Evolutionary conservation across 2,888 invertebrate species (phyloP), one percentile per base, ranked within the genome.

Genomic region (Lamproptera curius): DNA sequence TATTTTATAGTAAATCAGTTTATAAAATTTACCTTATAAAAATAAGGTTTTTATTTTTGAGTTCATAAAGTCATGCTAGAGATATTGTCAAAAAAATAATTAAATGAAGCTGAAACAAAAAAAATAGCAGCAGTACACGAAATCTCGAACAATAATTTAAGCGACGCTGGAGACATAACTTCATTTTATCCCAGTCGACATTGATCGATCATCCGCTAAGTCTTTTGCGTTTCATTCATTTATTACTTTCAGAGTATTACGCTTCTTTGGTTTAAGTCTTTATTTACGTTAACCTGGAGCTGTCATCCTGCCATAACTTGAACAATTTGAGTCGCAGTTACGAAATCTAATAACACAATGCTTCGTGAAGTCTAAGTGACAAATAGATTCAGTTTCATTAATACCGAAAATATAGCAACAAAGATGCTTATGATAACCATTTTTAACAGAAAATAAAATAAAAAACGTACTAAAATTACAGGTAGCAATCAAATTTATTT

Each of bases 121-220:
- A 28, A 28, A 28, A 28, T 2, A 28, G 33, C 20, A 39, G 39
- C 39, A 20, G 28, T 13, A 6, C 9, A 17, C 13, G n/a, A n/a
- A 43, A 42, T 14, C 28, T 15, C 16, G 23, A 42, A 49, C 43
- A 49, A 44, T 49, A 49, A 49, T 49, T 42, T 42, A 39, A 39
- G 28, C 42, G 50, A 28, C 42, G 35, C 23, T 13, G 38, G 42
- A 40, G 35, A 51, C 35, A 40, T 39, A 43, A 46, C 44, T 41
- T 47, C 43, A 43, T 51, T 43, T 43, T 35, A 34, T 47, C 46
- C 47, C 37, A 14, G 20, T 16, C 42, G 71, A 73, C 76, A 67
- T 74, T 73, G 79, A 78, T 73, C 65, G 75, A 78, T 78, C 68
- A 67, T 70, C 63, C 55, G 50, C 59, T 56, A 59, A 65, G 63